Percentiles rank a stretch among this genome's conserved stretches.
phyloP scores from a whole-genome alignment of 2,888 invertebrate genomes.

The Nemotelus pantherinus region DNA sequence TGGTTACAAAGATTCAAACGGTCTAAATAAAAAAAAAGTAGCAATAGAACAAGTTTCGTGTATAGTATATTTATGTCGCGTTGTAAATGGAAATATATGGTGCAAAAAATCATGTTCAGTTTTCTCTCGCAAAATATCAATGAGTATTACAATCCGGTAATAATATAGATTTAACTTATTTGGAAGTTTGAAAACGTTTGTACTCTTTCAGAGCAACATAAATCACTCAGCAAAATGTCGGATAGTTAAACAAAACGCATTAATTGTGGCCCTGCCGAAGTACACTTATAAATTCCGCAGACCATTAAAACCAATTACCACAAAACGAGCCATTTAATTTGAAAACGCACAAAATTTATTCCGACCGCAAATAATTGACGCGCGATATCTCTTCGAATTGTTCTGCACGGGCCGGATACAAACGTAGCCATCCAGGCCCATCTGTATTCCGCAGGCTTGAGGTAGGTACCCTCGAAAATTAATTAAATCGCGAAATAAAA shows the following conservation, averaged over 20 bases:
- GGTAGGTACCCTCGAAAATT: conserved; percentile 29
- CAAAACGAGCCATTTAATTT: conserved; percentile 56
- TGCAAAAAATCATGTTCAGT: no score
- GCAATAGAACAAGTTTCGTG: no score
- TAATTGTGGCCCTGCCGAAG: conserved; percentile 31
- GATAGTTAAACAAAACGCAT: conserved; percentile 36
- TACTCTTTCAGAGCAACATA: not conserved
- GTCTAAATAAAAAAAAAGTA: no score
- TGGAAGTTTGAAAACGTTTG: no score
- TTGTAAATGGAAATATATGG: no score
- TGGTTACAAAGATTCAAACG: no score
- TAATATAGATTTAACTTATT: no score
- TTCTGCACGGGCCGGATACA: conserved; percentile 5
- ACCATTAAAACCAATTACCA: conserved; percentile 56
- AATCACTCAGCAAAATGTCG: conserved; percentile 23
- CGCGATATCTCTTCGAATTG: conserved; percentile 48
- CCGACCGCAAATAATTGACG: conserved; percentile 54
- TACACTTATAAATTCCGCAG: conserved; percentile 48
- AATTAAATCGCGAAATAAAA: conserved; percentile 43
- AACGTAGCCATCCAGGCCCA: not conserved
- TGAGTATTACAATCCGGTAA: no score
- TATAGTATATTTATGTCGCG: no score
- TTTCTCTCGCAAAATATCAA: no score
- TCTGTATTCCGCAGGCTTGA: not conserved
- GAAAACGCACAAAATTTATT: conserved; percentile 55